Evolutionary conservation across 1,140 invertebrate species (phyloP).

Genomic region (Babylonia areolata): DNA sequence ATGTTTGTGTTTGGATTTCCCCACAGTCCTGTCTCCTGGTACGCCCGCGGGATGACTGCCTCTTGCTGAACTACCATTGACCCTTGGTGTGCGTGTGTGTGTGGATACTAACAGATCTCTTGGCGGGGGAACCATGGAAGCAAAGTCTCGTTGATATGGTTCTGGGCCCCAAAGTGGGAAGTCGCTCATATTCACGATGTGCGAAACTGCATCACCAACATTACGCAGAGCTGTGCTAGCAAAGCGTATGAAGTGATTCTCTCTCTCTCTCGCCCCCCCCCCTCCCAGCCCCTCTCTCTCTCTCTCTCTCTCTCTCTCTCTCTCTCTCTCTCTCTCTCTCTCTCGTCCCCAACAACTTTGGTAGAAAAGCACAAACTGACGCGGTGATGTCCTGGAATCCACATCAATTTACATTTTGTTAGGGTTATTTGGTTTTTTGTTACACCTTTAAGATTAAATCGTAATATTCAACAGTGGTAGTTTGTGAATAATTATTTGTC

Average conservation of each 20-base stretch:
- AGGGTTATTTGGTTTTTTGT: too few relatives aligned
- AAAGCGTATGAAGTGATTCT: not conserved
- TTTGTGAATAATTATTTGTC: too few relatives aligned
- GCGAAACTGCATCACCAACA: not conserved
- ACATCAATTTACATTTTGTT: too few relatives aligned
- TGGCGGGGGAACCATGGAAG: not conserved
- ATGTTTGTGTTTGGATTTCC: not conserved
- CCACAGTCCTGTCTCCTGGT: not conserved
- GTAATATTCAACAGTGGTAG: too few relatives aligned
- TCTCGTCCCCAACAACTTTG: not conserved
- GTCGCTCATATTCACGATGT: not conserved
- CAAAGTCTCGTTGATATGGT: not conserved
- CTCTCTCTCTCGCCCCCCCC: slow-evolving; percentile 18
- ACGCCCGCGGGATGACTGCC: not conserved
- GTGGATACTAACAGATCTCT: slow-evolving; percentile 1
- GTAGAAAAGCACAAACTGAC: not conserved
- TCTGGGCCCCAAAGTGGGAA: not conserved
- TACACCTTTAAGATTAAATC: too few relatives aligned
- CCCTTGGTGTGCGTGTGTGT: not conserved
- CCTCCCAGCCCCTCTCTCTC: slow-evolving; percentile 2
- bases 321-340: slow-evolving; percentile 23
- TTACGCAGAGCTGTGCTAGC: not conserved
- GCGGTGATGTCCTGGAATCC: too few relatives aligned
- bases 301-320: slow-evolving; percentile 13
- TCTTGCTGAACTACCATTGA: not conserved